Evolutionary conservation across 2,888 invertebrate genomes (phyloP), one percentile per base, ranked within the genome.

Genomic region (Bombyx huttoni): DNA sequence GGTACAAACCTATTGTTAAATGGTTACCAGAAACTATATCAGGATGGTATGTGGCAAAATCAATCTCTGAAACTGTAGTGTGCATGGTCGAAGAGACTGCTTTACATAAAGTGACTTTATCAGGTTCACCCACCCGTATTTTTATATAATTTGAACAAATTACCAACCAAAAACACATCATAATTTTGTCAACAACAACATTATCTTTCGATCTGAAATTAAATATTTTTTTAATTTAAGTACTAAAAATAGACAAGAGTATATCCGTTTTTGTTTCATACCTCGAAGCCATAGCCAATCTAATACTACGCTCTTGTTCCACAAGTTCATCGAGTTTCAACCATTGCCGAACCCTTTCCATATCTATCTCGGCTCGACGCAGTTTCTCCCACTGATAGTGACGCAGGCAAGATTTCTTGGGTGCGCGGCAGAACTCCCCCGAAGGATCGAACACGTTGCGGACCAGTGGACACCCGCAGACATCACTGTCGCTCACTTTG

Each of bases 301-400:
- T 89, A 34, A 97, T 94, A 66, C 94, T 95, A 56, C 97, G 90
- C 81, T 98, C 98, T 73, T 98, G 96, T 66, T 98, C 98, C 51
- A 98, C 91, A 48, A 98, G 84, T 69, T 98, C 98, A 65, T 98
- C 99, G 70, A 98, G 90, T 74, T 96, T 94, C 58, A 98, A 86
- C 97, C 98, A 98, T 89, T 98, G 94, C 0, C 95, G 88, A 0
- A 94, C 94, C n/a, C 94, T 79, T 79, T 98, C 98, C 92, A 98
- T 93, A 72, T 99, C 98, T 49, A 98, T 96, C 89, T 98, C 96
- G 0, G 98, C 98, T 13, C 98, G 81, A 0, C 98, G 89, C 57
- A 98, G 82, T 80, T 98, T 98, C 81, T 98, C 98, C 98, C 98
- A 99, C 62, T 96, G 95, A 75, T 94, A 95, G 76, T 99, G 99